Evolutionary conservation across 1,140 invertebrate genomes (phyloP), one percentile per base, ranked within the genome.

Genomic region (Cyphomyrmex costatus): DNA sequence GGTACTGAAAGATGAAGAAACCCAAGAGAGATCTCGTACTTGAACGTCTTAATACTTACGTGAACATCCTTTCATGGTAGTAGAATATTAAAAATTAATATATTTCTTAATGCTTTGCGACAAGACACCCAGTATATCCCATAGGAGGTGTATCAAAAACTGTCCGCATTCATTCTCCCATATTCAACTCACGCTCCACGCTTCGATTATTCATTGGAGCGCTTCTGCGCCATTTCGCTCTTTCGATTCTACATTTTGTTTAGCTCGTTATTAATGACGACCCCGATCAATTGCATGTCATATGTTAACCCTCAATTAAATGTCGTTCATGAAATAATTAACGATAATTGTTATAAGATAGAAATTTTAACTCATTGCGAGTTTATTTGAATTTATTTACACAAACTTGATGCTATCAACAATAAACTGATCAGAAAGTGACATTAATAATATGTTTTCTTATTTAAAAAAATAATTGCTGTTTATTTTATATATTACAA

Each of bases 151-250:
- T 58, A 82, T 82, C 51, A 58, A 82, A 82, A 82, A 71, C 24
- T 58, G 65, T 82, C 21, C n/a, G 53, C 51, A 80, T 58, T 70
- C 33, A 42, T 73, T 73, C 71, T 82, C 60, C 36, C 19, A 68
- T 49, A 84, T 27, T 86, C 89, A 85, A 86, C 85, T 77, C 78
- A 76, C 63, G 70, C 68, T 87, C 70, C 73, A 79, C 76, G 86
- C 85, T 88, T 80, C 83, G 68, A 77, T 88, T 56, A 63, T 85
- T 79, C 42, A 80, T 80, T 49, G 76, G 51, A 68, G 78, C 66
- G 27, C 56, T 56, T 68, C 21, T 24, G 63, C 21, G 58, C 82
- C 46, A 77, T 77, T 85, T 85, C 63, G 83, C 30, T 24, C 24
- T 51, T 4, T 12, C 36, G 51, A 56, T 68, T 7, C 66, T n/a